Evolutionary conservation across 2,888 invertebrate species (phyloP), one percentile per base, ranked within the genome.

Genomic region (Phlogophora meticulosa): DNA sequence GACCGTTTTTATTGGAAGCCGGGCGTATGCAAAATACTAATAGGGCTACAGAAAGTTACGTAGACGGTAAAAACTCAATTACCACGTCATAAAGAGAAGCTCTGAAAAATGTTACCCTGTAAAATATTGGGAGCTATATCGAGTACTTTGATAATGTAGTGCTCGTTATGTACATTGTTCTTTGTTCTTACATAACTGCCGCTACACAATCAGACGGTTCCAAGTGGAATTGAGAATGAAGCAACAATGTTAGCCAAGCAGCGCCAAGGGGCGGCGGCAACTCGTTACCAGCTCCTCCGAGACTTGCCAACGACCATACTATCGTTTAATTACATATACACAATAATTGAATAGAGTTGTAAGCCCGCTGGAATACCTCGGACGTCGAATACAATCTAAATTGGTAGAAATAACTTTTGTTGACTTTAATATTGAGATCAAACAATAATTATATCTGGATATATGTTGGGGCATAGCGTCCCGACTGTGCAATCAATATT

Each of bases 171-270:
- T 22, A 38, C 51, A 51, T 57, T 68, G 48, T 78, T 52, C 58
- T 62, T 66, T 78, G 62, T 74, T 71, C 57, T 66, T 56, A 64
- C 46, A 48, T 60, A 70, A 62, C 66, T 24, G 11, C 49, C 42
- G 49, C 57, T 55, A 57, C 36, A 52, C 42, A 72, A 60, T 60
- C 57, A 65, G 70, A 65, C 66, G 51, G 64, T 68, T 80, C 77
- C 78, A 82, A 86, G 86, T 87, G 83, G 87, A 88, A 87, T 85
- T 84, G 87, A 85, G 85, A 89, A 87, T 87, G 79, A 85, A 85
- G 83, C 85, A 78, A 82, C 84, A 84, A 81, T 81, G 78, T 83
- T 78, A 73, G 63, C 76, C 52, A 62, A 82, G 64, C 76, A 77
- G 79, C 81, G 82, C 83, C 81, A 38, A 68, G 76, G 49, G 77